Conservation (phyloP, 1,140 invertebrate genomes). For the Heliconius eleuchia region DNA sequence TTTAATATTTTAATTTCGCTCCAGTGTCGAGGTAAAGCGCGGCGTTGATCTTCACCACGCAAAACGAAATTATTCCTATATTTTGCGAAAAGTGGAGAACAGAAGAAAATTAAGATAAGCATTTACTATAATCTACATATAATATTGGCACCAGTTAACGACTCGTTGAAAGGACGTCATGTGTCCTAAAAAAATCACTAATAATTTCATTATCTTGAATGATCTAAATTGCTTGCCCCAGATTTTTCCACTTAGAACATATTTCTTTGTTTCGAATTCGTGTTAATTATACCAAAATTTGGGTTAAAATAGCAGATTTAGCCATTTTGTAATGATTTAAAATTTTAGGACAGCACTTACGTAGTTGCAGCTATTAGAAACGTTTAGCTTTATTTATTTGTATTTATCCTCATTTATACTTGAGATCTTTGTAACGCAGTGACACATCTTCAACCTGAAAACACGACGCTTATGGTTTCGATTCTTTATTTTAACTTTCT, state of each 20-base stretch:
- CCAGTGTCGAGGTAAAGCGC: too few species aligned
- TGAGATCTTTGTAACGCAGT: too few species aligned
- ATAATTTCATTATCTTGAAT: constrained; percentile 46
- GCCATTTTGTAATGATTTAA: constrained; percentile 15
- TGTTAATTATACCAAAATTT: constrained; percentile 60
- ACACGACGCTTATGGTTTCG: too few species aligned
- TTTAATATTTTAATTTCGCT: too few species aligned
- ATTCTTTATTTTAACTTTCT: too few species aligned
- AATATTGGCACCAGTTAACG: neutral
- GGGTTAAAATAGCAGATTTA: constrained; percentile 45
- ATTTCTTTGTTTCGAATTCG: constrained; percentile 53
- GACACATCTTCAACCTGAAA: too few species aligned
- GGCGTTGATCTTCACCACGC: too few species aligned
- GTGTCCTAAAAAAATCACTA: constrained; percentile 26
- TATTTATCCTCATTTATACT: neutral
- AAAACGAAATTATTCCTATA: too few species aligned
- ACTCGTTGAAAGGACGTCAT: constrained; percentile 1
- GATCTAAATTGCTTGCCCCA: constrained; percentile 54
- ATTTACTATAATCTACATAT: neutral
- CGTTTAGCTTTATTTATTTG: neutral
- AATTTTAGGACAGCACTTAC: neutral
- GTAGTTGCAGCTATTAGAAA: neutral
- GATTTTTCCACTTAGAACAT: constrained; percentile 49
- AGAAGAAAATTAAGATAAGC: too few species aligned
- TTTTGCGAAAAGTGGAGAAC: too few species aligned